Evolutionary conservation across 2,797 vertebrate genomes (phyloP).

Genomic region (Xiphophorus birchmanni): DNA sequence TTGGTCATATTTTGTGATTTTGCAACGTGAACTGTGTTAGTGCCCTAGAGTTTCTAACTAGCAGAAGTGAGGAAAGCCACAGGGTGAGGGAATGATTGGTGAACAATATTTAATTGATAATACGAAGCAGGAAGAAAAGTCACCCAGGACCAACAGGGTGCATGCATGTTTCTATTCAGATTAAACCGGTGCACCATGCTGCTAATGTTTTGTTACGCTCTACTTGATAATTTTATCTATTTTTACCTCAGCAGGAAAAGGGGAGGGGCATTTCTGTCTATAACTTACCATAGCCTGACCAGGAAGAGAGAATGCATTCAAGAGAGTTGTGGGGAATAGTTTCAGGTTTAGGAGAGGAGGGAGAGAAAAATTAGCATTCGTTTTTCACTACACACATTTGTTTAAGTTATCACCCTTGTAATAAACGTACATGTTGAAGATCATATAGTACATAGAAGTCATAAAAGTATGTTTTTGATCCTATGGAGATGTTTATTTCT

Average conservation of each 20-base stretch:
- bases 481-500: not conserved
- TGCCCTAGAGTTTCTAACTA: conserved; percentile 5
- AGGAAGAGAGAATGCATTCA: conserved; percentile 89
- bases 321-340: conserved; percentile 88
- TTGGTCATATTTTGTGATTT: too few relatives aligned
- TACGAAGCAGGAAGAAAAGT: conserved; percentile 64
- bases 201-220: conserved; percentile 37
- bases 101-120: conserved; percentile 24
- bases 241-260: conserved; percentile 40
- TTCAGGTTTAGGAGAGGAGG: conserved; percentile 78
- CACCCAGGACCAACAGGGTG: conserved; percentile 42
- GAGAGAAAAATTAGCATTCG: conserved; percentile 74
- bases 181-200: conserved; percentile 43
- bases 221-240: conserved; percentile 62
- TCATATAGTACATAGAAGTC: not conserved
- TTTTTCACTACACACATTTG: not conserved
- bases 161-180: conserved; percentile 55
- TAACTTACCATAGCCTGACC: conserved; percentile 98
- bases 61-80: conserved; percentile 38
- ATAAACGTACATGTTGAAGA: not conserved
- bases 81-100: conserved; percentile 21
- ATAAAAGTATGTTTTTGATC: not conserved
- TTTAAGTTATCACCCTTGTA: not conserved
- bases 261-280: conserved; percentile 63
- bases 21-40: conserved; percentile 34